Conservation (phyloP, 2,888 invertebrate species). For the Synanthedon myopaeformis region DNA sequence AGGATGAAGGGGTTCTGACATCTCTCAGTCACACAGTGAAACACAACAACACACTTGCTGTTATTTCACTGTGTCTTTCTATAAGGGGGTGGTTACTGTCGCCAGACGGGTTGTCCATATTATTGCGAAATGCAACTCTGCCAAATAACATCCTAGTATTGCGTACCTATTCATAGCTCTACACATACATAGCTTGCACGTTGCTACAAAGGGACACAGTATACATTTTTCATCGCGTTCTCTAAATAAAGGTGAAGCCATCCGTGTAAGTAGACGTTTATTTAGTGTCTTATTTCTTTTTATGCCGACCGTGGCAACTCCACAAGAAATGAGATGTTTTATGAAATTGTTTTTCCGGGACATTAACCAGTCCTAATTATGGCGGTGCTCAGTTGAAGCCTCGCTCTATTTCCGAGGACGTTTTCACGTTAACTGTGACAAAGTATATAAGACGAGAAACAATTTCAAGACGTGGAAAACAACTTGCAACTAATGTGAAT, state of each 20-base stretch:
- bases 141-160: no score
- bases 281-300: conserved; percentile 62
- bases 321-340: conserved; percentile 56
- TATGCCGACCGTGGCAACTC: conserved; percentile 32
- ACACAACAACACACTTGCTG: no score
- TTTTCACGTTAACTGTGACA: conserved; percentile 60
- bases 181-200: conserved; percentile 1
- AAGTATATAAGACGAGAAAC: conserved; percentile 43
- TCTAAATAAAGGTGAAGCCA: conserved; percentile 40
- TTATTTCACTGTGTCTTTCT: no score
- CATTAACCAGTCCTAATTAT: conserved; percentile 66
- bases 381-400: conserved; percentile 35
- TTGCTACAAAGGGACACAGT: conserved; percentile 20
- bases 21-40: no score
- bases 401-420: conserved; percentile 57
- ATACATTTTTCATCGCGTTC: conserved; percentile 34
- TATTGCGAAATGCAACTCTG: no score
- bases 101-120: conserved; percentile 4
- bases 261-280: conserved; percentile 55
- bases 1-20: no score
- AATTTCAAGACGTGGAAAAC: conserved; percentile 45
- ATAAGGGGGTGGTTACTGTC: no score
- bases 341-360: conserved; percentile 68
- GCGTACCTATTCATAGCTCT: no score
- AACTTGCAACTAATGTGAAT: conserved; percentile 41